Percentiles rank a stretch among this genome's conserved stretches.
Evolutionary conservation across 2,888 invertebrate species (phyloP).

Genomic region (Aricia artaxerxes): DNA sequence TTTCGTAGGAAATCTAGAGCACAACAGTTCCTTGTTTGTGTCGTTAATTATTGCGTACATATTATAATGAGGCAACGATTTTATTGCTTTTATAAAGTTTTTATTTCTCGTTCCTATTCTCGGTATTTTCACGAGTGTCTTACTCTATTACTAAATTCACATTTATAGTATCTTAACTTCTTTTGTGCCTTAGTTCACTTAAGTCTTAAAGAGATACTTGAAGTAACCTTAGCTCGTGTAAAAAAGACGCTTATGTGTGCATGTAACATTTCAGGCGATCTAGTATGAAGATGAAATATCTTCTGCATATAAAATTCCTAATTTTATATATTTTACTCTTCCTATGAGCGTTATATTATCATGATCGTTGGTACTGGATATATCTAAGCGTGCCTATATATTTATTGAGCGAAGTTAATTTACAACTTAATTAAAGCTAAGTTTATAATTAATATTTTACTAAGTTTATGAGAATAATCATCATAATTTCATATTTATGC

Average conservation of each 20-base stretch:
- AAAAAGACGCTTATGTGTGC: no score
- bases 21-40: conserved; percentile 2
- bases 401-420: not conserved
- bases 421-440: not conserved
- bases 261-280: no score
- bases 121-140: not conserved
- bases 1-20: conserved; percentile 18
- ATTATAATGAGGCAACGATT: not conserved
- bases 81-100: not conserved
- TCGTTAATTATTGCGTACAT: not conserved
- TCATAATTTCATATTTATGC: conserved; percentile 7
- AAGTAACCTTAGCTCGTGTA: no score
- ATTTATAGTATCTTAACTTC: not conserved
- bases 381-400: not conserved
- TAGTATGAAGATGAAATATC: no score
- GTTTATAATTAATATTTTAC: not conserved
- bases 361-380: not conserved
- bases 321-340: no score
- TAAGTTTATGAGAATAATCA: not conserved
- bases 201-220: no score
- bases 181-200: not conserved
- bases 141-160: not conserved
- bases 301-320: no score
- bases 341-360: no score
- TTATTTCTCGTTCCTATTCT: not conserved